Evolutionary conservation across 92 coral and sea anemone species (phyloP), one percentile per base, ranked within the genome.

Genomic region (Nematostella vectensis): DNA sequence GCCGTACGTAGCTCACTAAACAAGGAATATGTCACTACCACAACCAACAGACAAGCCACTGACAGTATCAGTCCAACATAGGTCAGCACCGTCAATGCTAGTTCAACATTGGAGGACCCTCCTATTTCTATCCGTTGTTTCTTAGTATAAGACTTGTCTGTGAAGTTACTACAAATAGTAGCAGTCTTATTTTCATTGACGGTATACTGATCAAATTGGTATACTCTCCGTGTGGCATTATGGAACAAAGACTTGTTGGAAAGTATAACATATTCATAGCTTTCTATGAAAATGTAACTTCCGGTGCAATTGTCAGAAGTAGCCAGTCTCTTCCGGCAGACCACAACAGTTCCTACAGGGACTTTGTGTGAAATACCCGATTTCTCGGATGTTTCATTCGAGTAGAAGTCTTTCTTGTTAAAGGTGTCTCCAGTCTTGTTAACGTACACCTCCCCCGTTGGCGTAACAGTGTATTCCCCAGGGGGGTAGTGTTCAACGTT

Each of bases 1-100:
- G 55, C 33, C 2, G 83, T 68, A 10, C 76, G 65, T 24, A 76
- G 77, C 36, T 76, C 67, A 16, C 16, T 38, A 27, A 76, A 76
- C 0, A 76, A 49, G 11, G 43, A 25, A 33, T 69, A 76, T 17
- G 83, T 76, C 42, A 62, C 60, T 22, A 76, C 50, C 1, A 60
- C 30, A 8, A 31, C 20, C 1, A 49, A 59, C 27, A 68, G 64
- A 25, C 76, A 47, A 0, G 62, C 3, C 33, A 68, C 63, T 0
- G 83, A 76, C 18, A 61, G 17, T 12, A 65, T 66, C 20, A 68
- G 67, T 10, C 83, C 83, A 31, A 69, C 37, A 16, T 22, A 51
- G 49, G 81, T 65, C 16, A 74, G 50, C 4, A 74, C 31, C 3
- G 36, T 23, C 48, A 59, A 44, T 11, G 31, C 69, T 17, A 25